Conservation (phyloP, 1,140 invertebrate genomes). For the Branchinecta lindahli region DNA sequence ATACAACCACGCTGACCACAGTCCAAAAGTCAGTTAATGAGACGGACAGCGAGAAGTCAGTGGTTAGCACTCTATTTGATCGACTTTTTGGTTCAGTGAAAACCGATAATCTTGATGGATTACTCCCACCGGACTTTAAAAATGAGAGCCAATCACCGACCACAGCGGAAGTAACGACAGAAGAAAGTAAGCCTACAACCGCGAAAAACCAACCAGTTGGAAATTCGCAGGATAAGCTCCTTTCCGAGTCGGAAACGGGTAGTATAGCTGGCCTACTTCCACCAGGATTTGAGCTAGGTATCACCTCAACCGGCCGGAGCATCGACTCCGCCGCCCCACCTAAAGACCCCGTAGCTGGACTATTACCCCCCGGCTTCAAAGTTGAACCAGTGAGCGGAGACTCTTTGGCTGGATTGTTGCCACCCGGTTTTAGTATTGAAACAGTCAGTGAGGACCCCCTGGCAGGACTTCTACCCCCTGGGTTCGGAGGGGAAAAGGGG, state of each 20-base stretch:
- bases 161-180: neutral
- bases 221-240: neutral
- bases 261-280: no score
- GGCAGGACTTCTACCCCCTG: neutral
- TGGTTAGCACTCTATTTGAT: neutral
- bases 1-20: no score
- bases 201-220: no score
- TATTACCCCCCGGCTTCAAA: neutral
- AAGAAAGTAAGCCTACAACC: neutral
- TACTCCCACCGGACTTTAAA: slow-evolving; percentile 1
- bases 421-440: neutral
- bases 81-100: neutral
- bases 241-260: neutral
- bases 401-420: neutral
- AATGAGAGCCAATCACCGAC: neutral
- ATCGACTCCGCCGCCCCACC: no score
- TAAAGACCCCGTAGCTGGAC: neutral
- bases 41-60: neutral
- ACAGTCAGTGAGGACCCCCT: neutral
- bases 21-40: neutral
- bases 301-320: no score
- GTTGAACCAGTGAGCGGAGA: neutral
- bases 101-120: slow-evolving; percentile 7
- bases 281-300: no score
- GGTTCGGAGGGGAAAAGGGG: neutral